Evolutionary conservation across 2,888 invertebrate genomes (phyloP).

Genomic region (Ariolimax columbianus): DNA sequence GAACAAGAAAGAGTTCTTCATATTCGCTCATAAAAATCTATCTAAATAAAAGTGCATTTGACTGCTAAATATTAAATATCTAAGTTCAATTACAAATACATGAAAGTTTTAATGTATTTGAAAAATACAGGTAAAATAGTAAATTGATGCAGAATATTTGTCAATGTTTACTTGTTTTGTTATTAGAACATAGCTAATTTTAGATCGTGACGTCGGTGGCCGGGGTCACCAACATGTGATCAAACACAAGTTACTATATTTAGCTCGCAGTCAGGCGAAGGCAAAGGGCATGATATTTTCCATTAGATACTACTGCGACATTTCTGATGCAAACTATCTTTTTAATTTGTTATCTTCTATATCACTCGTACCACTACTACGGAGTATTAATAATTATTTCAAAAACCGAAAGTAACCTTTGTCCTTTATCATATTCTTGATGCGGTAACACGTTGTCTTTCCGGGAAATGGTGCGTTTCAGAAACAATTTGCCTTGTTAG

Average conservation of each 20-base stretch:
- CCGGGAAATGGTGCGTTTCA: too few species aligned
- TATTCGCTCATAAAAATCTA: not conserved
- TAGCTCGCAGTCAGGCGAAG: not conserved
- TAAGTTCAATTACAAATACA: not conserved
- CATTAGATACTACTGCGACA: not conserved
- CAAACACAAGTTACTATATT: slow-evolving; percentile 21
- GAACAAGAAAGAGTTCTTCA: not conserved
- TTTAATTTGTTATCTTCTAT: not conserved
- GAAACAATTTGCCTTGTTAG: too few species aligned
- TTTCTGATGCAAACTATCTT: not conserved
- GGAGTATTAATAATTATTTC: not conserved
- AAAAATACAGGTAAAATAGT: too few species aligned
- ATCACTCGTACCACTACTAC: not conserved
- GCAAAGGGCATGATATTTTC: slow-evolving; percentile 21
- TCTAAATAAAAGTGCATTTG: not conserved
- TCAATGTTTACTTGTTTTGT: slow-evolving; percentile 33
- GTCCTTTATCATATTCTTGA: not conserved
- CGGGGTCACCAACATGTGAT: slow-evolving; percentile 31
- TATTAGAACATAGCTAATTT: slow-evolving; percentile 9
- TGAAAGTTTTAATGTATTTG: not conserved
- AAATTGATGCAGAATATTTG: not conserved
- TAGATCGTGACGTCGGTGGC: slow-evolving; percentile 35
- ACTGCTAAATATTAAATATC: not conserved
- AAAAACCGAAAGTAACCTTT: not conserved
- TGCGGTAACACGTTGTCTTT: not conserved